Percentiles rank a stretch among this genome's conserved stretches.
Conservation (phyloP, 2,888 invertebrate genomes). For the Hecatera dysodea region DNA sequence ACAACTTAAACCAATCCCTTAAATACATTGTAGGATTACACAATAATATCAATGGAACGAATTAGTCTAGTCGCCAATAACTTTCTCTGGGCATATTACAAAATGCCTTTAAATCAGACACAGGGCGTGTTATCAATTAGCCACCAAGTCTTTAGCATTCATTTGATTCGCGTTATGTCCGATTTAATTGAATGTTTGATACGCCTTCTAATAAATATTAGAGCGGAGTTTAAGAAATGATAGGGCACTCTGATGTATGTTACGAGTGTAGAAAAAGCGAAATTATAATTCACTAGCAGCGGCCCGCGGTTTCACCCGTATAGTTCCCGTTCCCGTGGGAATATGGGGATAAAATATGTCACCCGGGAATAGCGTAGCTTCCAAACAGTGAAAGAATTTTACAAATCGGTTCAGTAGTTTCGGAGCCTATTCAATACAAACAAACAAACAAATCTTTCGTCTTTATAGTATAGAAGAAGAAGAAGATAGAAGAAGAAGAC, state of each 20-base stretch:
- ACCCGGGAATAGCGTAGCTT: no score
- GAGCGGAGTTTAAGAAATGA: constrained; percentile 43
- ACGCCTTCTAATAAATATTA: constrained; percentile 61
- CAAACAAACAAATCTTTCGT: no score
- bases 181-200: constrained; percentile 72
- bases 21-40: constrained; percentile 28
- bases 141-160: constrained; percentile 73
- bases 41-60: constrained; percentile 49
- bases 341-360: no score
- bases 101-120: constrained; percentile 71
- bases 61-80: constrained; percentile 48
- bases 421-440: no score
- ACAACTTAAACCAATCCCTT: constrained; percentile 23
- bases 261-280: constrained; percentile 27
- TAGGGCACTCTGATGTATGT: constrained; percentile 34
- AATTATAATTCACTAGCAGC: background rate
- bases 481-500: no score
- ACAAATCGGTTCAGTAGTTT: no score
- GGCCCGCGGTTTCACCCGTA: no score
- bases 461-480: no score
- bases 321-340: no score
- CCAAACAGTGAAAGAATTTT: no score
- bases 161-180: constrained; percentile 74
- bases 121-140: constrained; percentile 78
- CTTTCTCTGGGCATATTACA: constrained; percentile 67